phyloP scores from a whole-genome alignment of 2,888 invertebrate species.

The Polydrusus pterygomalis region DNA sequence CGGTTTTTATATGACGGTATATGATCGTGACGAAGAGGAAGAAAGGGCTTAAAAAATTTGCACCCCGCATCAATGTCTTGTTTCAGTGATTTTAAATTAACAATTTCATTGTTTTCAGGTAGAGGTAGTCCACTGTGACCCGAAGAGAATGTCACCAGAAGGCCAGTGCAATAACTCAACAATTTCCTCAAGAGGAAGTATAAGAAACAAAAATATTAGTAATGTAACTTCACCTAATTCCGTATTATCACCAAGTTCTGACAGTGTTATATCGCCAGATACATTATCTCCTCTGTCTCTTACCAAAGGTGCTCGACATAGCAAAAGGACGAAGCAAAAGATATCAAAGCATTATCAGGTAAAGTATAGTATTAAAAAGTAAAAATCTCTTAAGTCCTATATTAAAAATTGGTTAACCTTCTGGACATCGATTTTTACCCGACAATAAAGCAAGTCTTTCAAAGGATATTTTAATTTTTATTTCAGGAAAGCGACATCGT shows the following conservation, averaged over 20 bases:
- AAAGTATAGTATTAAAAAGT: slow-evolving; percentile 69
- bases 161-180: slow-evolving; percentile 78
- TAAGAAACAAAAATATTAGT: slow-evolving; percentile 60
- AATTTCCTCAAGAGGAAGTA: slow-evolving; percentile 81
- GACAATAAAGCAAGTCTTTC: too few relatives aligned
- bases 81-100: neutral
- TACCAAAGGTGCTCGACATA: slow-evolving; percentile 73
- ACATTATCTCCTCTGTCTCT: slow-evolving; percentile 71
- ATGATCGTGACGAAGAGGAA: too few relatives aligned
- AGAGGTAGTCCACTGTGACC: slow-evolving; percentile 70
- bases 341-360: slow-evolving; percentile 84
- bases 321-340: slow-evolving; percentile 75
- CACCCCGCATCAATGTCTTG: too few relatives aligned
- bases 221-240: slow-evolving; percentile 66
- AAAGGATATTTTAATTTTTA: neutral
- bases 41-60: too few relatives aligned
- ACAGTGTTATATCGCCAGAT: slow-evolving; percentile 72
- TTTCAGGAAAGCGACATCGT: slow-evolving; percentile 86
- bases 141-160: slow-evolving; percentile 83
- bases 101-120: slow-evolving; percentile 16
- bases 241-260: slow-evolving; percentile 71
- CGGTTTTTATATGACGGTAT: too few relatives aligned
- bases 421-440: too few relatives aligned
- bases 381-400: too few relatives aligned
- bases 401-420: too few relatives aligned